phyloP scores from a whole-genome alignment of 2,113 vertebrate genomes.

The Lepus americanus region DNA sequence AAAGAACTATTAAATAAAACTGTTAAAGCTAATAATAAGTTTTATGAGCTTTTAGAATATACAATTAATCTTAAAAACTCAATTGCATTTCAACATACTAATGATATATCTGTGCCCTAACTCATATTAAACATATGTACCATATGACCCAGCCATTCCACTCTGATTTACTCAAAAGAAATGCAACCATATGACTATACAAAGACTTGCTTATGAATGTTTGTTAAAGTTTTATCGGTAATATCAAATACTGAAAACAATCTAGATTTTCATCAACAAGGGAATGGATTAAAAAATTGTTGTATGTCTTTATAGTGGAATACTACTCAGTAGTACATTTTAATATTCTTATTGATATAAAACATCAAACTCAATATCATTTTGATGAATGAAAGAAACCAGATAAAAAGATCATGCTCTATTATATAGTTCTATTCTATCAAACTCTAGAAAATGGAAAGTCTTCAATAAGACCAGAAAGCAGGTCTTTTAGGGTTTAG shows the following conservation, averaged over 20 bases:
- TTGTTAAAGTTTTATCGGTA: neutral
- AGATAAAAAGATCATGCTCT: neutral
- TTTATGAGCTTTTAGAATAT: neutral
- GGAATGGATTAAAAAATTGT: neutral
- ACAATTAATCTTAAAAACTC: neutral
- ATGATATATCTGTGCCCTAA: neutral
- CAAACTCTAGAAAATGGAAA: neutral
- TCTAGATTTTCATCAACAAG: neutral
- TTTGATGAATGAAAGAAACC: conserved; percentile 13
- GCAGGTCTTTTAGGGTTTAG: neutral
- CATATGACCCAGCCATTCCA: neutral
- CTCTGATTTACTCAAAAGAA: neutral
- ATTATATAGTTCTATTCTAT: neutral
- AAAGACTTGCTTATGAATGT: neutral
- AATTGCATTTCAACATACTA: neutral
- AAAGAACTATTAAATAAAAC: neutral
- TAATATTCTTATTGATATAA: neutral
- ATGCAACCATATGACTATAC: neutral
- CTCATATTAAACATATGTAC: neutral
- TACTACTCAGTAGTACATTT: neutral
- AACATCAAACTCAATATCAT: neutral
- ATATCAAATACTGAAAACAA: neutral
- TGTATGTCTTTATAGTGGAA: neutral
- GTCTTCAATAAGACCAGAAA: neutral
- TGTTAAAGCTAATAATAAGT: neutral